Percentiles rank a stretch among this genome's conserved stretches.
phyloP scores from a whole-genome alignment of 2,113 vertebrate species.

The Eulemur rufifrons region DNA sequence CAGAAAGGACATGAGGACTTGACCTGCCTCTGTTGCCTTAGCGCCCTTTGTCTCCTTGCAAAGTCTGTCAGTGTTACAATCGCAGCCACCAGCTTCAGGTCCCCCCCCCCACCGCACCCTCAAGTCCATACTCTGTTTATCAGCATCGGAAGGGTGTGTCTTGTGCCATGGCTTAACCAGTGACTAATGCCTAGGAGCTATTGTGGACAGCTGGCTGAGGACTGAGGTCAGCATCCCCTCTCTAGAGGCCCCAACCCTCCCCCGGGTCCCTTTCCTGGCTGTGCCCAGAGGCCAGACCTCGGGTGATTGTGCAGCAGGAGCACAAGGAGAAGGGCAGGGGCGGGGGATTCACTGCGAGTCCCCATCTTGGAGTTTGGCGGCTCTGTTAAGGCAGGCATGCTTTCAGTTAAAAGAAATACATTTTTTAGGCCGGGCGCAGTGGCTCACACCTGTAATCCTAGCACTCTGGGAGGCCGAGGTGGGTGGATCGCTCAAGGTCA shows the following conservation, averaged over 20 bases:
- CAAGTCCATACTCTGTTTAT: not conserved
- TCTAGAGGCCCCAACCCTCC: too few relatives aligned
- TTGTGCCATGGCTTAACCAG: not conserved
- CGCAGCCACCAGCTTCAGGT: not conserved
- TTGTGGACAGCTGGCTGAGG: not conserved
- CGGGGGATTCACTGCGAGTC: not conserved
- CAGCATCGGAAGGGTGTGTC: too few relatives aligned
- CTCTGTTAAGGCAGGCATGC: not conserved
- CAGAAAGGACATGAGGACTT: not conserved
- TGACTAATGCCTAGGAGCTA: not conserved
- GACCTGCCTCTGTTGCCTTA: not conserved
- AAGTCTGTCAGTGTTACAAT: not conserved
- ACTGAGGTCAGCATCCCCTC: not conserved
- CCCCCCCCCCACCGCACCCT: accelerated
- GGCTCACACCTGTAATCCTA: too few relatives aligned
- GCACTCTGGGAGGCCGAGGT: too few relatives aligned
- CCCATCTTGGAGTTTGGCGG: not conserved
- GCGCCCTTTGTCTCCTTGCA: not conserved
- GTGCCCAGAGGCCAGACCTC: not conserved
- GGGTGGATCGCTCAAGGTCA: too few relatives aligned
- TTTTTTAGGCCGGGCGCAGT: too few relatives aligned
- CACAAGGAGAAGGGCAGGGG: not conserved
- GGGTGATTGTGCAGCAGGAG: not conserved
- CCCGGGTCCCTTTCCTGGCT: not conserved
- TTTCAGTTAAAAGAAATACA: not conserved